Percentiles rank a stretch among this genome's conserved stretches.
phyloP scores from a whole-genome alignment of 2,888 invertebrate species.

The Caenorhabditis afra region DNA sequence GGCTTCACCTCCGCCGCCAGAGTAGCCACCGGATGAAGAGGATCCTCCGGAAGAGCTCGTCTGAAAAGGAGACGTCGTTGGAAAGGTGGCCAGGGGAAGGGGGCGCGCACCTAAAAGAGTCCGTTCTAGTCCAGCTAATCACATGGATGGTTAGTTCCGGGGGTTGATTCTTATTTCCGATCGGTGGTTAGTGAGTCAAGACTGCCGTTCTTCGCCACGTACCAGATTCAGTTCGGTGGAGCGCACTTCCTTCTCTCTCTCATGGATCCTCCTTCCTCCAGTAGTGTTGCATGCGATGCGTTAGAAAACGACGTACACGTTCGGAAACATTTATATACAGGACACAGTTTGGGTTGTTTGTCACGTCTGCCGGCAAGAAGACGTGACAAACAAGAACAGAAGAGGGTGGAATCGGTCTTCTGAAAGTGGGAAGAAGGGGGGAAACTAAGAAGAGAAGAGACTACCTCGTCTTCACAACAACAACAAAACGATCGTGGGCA shows the following conservation, averaged over 20 bases:
- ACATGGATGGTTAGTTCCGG: neutral
- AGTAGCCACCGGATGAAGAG: constrained; percentile 25
- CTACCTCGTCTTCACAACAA: constrained; percentile 28
- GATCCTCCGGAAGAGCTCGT: constrained; percentile 30
- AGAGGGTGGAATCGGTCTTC: constrained; percentile 7
- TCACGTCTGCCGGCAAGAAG: constrained; percentile 1
- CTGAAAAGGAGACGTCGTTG: constrained; percentile 6
- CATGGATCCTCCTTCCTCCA: neutral
- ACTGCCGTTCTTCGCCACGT: neutral
- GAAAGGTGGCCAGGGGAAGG: neutral
- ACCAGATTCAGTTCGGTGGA: neutral
- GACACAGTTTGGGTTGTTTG: constrained; percentile 32
- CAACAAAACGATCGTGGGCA: constrained; percentile 26
- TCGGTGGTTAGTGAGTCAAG: neutral
- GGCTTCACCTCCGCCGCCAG: constrained; percentile 10
- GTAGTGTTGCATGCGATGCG: constrained; percentile 40
- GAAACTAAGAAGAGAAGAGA: constrained; percentile 19
- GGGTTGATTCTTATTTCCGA: too few species aligned
- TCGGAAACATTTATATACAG: constrained; percentile 64
- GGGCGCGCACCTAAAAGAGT: constrained; percentile 32
- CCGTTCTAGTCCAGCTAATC: too few species aligned
- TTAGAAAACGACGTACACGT: constrained; percentile 53
- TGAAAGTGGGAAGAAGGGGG: neutral
- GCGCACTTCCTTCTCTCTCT: neutral
- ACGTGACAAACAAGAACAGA: constrained; percentile 10